Evolutionary conservation across 2,888 invertebrate species (phyloP), one percentile per base, ranked within the genome.

Genomic region (Eretmocerus hayati): DNA sequence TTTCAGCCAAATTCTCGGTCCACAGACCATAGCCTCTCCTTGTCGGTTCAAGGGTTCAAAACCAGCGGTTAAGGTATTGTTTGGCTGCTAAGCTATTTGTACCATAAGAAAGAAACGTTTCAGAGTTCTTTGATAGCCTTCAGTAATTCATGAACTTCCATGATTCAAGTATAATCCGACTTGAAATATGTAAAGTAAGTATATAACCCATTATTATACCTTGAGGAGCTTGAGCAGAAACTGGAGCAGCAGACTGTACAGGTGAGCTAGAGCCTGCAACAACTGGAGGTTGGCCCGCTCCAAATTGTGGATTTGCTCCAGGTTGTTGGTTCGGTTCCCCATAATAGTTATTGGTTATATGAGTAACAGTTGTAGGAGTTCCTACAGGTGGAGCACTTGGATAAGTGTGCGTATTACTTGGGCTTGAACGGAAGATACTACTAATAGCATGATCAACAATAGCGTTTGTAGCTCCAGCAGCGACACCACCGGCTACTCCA

Each of bases 391-490:
- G 50, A 2, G 50, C 39, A 18, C 40, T 43, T 1, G 50, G 50
- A 15, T 46, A 50, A 2, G 46, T 46, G 31, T 50, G 46, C 3
- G 43, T 35, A 11, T 45, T 23, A 11, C 22, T 26, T 2, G 23
- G 11, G 19, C 42, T 42, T 4, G 50, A 40, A 9, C 50, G 15
- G 37, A 50, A 50, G 15, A 50, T 50, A 22, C 42, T 39, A 20
- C 43, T 46, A 22, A 50, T 46, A 13, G 43, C 50, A 26, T 42
- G 42, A 9, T 46, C 40, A 20, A 50, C 50, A 13, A 46, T 40
- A 11, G 50, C 50, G 11, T 43, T 50, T 21, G 46, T 43, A 3
- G 43, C 50, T 1, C 50, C 50, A 15, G 50, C 50, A 5, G 49
- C 30, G n/a, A n/a, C n/a, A n/a, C n/a, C n/a, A n/a, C n/a, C n/a